A percentile compares a stretch with the other conserved stretches of the same genome.
phyloP scores from a whole-genome alignment of 2,797 vertebrate species.

The Spinus pinus region DNA sequence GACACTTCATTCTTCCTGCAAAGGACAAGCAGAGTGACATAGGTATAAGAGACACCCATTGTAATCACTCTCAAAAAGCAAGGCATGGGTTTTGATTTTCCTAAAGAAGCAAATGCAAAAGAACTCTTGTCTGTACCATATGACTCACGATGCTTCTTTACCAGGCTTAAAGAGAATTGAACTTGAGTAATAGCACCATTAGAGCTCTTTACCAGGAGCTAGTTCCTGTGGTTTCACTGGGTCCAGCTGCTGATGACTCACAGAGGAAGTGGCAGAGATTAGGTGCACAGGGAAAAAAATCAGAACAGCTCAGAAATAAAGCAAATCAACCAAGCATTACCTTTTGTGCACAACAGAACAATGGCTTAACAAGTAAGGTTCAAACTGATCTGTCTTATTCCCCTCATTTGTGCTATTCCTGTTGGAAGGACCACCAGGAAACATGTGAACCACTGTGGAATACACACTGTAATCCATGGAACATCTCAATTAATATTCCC shows the following conservation, averaged over 20 bases:
- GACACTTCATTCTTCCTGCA: not conserved
- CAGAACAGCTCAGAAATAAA: conserved; percentile 82
- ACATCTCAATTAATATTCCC: conserved; percentile 94
- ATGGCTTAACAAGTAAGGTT: conserved; percentile 89
- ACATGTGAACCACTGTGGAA: conserved; percentile 85
- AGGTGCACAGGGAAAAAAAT: conserved; percentile 75
- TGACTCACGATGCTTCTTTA: conserved; percentile 70
- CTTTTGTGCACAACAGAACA: conserved; percentile 93
- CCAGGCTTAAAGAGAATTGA: conserved; percentile 75
- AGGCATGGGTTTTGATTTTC: conserved; percentile 54
- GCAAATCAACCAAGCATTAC: conserved; percentile 96
- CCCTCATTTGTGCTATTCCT: conserved; percentile 84
- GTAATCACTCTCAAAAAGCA: conserved; percentile 48
- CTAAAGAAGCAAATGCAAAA: conserved; percentile 70
- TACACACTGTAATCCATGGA: conserved; percentile 87
- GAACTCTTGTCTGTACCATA: conserved; percentile 59
- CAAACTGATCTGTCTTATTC: conserved; percentile 87
- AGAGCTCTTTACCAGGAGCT: conserved; percentile 84
- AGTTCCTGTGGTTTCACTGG: conserved; percentile 82
- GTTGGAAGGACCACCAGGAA: conserved; percentile 96
- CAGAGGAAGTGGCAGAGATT: conserved; percentile 82
- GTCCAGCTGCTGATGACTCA: conserved; percentile 89
- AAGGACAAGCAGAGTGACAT: not conserved
- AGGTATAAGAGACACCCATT: conserved; percentile 2
- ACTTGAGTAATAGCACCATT: conserved; percentile 94